Conservation (phyloP, 2,113 vertebrate species). For the Scatophagus argus region DNA sequence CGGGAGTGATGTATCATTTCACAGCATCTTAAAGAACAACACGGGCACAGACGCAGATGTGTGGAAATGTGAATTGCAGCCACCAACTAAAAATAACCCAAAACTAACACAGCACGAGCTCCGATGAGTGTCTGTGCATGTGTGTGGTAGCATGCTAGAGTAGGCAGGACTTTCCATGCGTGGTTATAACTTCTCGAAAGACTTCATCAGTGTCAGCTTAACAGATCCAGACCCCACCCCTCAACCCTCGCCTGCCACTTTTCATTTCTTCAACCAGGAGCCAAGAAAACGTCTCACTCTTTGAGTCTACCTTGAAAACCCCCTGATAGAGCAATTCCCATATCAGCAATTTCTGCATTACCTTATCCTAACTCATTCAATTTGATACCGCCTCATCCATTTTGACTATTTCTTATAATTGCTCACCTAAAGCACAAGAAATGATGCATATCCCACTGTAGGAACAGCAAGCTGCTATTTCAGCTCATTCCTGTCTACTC, state of each 20-base stretch:
- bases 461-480: slow-evolving; percentile 23
- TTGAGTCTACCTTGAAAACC: slow-evolving; percentile 19
- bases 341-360: slow-evolving; percentile 56
- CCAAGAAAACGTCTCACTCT: slow-evolving; percentile 54
- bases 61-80: slow-evolving; percentile 60
- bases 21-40: slow-evolving; percentile 60
- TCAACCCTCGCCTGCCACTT: slow-evolving; percentile 20
- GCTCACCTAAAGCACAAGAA: slow-evolving; percentile 57
- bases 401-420: slow-evolving; percentile 49
- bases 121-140: slow-evolving; percentile 23
- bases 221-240: slow-evolving; percentile 41
- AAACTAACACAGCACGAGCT: slow-evolving; percentile 39
- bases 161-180: slow-evolving; percentile 57
- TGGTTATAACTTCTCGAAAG: slow-evolving; percentile 60
- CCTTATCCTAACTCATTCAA: slow-evolving; percentile 60
- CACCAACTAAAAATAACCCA: slow-evolving; percentile 61
- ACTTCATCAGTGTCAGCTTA: slow-evolving; percentile 66
- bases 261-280: slow-evolving; percentile 33
- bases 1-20: slow-evolving; percentile 55
- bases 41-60: slow-evolving; percentile 47
- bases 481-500: slow-evolving; percentile 28
- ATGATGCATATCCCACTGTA: slow-evolving; percentile 27
- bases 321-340: slow-evolving; percentile 43
- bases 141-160: slow-evolving; percentile 42
- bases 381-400: slow-evolving; percentile 38